These are phyloP conservation scores for Daboia siamensis DNA, from an alignment of 2,113 vertebrate genomes.

Conservation along the genomic window DNA sequence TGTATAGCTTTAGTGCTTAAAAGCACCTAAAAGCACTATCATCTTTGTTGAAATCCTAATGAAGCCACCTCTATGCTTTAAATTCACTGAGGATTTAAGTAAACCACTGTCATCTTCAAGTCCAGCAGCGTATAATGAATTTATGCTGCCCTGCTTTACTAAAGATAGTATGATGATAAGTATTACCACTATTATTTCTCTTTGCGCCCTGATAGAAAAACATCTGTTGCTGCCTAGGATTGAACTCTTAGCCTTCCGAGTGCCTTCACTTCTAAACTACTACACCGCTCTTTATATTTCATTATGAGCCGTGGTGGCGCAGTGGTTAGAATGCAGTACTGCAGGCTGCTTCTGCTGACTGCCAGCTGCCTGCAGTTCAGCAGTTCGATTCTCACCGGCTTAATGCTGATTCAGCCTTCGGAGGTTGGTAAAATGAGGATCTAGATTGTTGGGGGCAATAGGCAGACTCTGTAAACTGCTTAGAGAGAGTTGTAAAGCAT, in stretches of 20 bases:
- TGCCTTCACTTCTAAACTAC: neutral
- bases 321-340: too few species aligned
- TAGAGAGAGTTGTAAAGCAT: too few species aligned
- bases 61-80: neutral
- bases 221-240: neutral
- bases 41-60: neutral
- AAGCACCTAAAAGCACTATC: neutral
- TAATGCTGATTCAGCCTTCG: too few species aligned
- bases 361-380: too few species aligned
- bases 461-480: too few species aligned
- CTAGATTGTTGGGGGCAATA: too few species aligned
- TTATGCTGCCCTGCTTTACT: neutral
- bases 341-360: too few species aligned
- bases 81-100: neutral
- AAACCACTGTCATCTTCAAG: neutral
- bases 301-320: neutral
- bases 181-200: neutral
- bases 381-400: too few species aligned
- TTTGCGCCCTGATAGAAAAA: neutral
- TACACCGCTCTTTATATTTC: neutral
- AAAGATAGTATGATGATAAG: neutral
- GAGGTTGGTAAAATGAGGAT: too few species aligned
- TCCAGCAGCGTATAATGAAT: neutral
- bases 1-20: neutral
- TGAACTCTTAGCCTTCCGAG: neutral